These are phyloP conservation scores for Dallia pectoralis DNA, from an alignment of 2,797 vertebrate species.

Conservation along the genomic window DNA sequence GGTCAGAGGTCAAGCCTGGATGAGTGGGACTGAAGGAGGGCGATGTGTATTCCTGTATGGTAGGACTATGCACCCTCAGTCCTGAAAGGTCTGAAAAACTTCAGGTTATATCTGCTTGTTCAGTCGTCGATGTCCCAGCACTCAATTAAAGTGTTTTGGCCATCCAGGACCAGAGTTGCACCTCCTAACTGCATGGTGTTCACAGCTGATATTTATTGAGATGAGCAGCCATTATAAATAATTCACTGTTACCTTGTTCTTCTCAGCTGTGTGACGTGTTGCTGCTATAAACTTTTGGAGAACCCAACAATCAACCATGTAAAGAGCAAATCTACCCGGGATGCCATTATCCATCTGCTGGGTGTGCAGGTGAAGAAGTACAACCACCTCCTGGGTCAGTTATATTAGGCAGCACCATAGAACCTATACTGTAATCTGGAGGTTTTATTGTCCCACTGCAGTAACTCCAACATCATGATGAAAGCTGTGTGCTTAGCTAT, in stretches of 20 bases:
- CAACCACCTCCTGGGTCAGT: slow-evolving; percentile 89
- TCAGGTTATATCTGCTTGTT: no score
- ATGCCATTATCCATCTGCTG: slow-evolving; percentile 84
- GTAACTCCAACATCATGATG: no score
- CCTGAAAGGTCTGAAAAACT: no score
- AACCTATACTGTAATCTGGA: background rate
- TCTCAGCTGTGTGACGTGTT: slow-evolving; percentile 86
- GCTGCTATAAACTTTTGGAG: slow-evolving; percentile 92
- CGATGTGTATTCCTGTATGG: no score
- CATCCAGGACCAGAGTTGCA: no score
- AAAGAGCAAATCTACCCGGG: slow-evolving; percentile 84
- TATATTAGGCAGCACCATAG: background rate
- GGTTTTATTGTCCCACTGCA: background rate
- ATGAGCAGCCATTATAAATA: background rate
- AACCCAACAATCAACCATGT: slow-evolving; percentile 86
- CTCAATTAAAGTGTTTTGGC: no score
- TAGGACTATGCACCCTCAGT: no score
- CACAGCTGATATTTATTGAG: background rate
- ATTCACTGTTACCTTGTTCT: background rate
- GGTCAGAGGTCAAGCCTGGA: slow-evolving; percentile 61
- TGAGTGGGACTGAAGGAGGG: background rate
- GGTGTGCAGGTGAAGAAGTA: slow-evolving; percentile 86
- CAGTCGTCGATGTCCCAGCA: no score
- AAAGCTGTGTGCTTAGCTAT: background rate
- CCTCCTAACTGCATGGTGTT: background rate